A percentile compares a stretch with the other conserved stretches of the same genome.
Conservation (phyloP, 2,888 invertebrate species). For the Oscheius onirici region DNA sequence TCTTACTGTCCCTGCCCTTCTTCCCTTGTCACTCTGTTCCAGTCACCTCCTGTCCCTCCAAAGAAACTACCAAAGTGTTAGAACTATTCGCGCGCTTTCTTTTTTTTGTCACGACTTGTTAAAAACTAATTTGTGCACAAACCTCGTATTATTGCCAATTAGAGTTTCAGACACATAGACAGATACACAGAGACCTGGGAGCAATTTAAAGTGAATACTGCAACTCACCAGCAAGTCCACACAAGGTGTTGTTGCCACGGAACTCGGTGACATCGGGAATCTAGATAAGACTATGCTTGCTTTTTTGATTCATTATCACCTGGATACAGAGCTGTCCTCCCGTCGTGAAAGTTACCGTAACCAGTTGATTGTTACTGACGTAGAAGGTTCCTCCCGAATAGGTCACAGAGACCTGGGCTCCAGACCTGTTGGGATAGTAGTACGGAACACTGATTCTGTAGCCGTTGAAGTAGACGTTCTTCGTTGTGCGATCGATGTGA, state of each 20-base stretch:
- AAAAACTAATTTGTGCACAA: too few relatives aligned
- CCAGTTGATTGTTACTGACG: conserved; percentile 43
- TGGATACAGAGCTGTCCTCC: conserved; percentile 43
- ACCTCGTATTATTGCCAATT: too few relatives aligned
- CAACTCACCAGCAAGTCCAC: conserved; percentile 56
- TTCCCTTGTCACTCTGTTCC: too few relatives aligned
- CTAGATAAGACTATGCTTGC: too few relatives aligned
- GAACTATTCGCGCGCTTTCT: too few relatives aligned
- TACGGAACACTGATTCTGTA: conserved; percentile 51
- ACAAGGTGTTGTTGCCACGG: conserved; percentile 53
- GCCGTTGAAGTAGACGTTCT: conserved; percentile 49
- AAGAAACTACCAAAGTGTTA: too few relatives aligned
- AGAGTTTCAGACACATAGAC: too few relatives aligned
- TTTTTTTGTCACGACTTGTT: too few relatives aligned
- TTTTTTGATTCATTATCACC: conserved; percentile 3
- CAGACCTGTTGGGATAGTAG: conserved; percentile 53
- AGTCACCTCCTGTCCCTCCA: too few relatives aligned
- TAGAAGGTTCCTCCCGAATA: conserved; percentile 45
- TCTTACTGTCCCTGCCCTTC: too few relatives aligned
- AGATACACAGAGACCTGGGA: too few relatives aligned
- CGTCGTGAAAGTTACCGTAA: conserved; percentile 45
- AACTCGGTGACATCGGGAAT: conserved; percentile 59
- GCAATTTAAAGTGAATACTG: too few relatives aligned
- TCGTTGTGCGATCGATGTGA: conserved; percentile 50
- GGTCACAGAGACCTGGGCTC: conserved; percentile 20